phyloP scores from a whole-genome alignment of 2,113 vertebrate genomes.

The Gobio gobio region DNA sequence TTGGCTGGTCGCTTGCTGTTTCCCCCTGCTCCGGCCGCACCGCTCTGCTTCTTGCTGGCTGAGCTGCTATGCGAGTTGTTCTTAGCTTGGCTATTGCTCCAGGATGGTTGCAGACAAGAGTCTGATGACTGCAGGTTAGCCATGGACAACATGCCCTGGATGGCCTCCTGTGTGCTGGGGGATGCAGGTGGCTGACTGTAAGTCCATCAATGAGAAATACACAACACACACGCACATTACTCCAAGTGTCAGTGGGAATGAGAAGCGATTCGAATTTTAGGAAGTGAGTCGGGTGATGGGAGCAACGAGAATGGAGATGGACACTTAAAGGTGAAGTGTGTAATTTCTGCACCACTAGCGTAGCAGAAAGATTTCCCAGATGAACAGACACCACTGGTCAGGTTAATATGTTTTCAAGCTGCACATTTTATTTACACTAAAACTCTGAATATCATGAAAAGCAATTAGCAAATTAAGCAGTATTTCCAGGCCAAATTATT shows the following conservation, averaged over 20 bases:
- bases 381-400: background rate
- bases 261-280: constrained; percentile 54
- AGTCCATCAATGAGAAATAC: constrained; percentile 75
- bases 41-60: constrained; percentile 79
- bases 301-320: constrained; percentile 14
- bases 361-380: background rate
- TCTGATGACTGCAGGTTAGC: constrained; percentile 96
- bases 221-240: constrained; percentile 76
- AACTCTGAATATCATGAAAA: background rate
- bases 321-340: constrained; percentile 21
- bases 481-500: background rate
- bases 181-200: constrained; percentile 97
- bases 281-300: constrained; percentile 44
- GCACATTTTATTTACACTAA: background rate
- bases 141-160: constrained; percentile 99
- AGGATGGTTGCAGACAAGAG: constrained; percentile 86
- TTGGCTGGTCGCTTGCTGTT: constrained; percentile 82
- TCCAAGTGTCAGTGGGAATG: constrained; percentile 54
- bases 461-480: background rate
- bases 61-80: constrained; percentile 81
- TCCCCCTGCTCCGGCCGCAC: constrained; percentile 52
- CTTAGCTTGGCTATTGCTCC: constrained; percentile 87
- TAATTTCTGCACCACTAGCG: background rate
- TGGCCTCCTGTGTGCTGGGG: constrained; percentile 98
- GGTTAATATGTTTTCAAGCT: too few relatives aligned